Base-by-base conservation (phyloP, 2,888 invertebrate genomes). In the Metacarcinus magister region DNA sequence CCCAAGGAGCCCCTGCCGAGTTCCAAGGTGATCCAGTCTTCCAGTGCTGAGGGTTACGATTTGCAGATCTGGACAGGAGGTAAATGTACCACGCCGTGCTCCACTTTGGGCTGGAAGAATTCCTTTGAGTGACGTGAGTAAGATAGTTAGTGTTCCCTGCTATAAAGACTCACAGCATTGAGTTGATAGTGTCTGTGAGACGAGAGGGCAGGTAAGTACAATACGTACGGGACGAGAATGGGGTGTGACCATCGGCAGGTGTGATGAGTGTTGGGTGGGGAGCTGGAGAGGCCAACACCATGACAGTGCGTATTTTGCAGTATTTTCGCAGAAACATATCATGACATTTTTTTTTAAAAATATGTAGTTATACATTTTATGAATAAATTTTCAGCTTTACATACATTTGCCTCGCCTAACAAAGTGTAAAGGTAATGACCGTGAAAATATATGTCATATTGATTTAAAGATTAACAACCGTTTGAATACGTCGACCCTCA, bases 11-110 rank as follows among this genome's bases (percentile, higher is more conserved):
- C 87, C 87, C 87, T 39, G 32, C 32, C 32, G 87, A 39, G 87
- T 32, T 87, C 87, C 87, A 87, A 87, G 87, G 87, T 87, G 87
- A 87, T 39, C 87, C 87, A 87, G 87, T 87, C 87, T 87, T 32
- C 39, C 87, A 39, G 13, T 32, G 39, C 39, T 32, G 39, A 39
- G 10, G 87, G 87, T 87, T 87, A 39, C 32, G 87, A 87, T 87
- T 87, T 87, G 87, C 87, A 87, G 87, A 87, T 39, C 87, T 13
- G 39, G 19, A 19, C 87, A 87, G 32, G 32, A 5, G 75, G n/a
- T 82, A 39, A 39, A 39, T 39, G 39, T 39, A 82, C 75, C 75
- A n/a, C 28, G 75, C 75, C 4, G 10, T 87, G 87, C 87, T 87
- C 87, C 87, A 87, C 39, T 87, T 87, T 13, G 28, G 87, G 87